Evolutionary conservation across 2,113 vertebrate species (phyloP).

Genomic region (Pangasianodon gigas): DNA sequence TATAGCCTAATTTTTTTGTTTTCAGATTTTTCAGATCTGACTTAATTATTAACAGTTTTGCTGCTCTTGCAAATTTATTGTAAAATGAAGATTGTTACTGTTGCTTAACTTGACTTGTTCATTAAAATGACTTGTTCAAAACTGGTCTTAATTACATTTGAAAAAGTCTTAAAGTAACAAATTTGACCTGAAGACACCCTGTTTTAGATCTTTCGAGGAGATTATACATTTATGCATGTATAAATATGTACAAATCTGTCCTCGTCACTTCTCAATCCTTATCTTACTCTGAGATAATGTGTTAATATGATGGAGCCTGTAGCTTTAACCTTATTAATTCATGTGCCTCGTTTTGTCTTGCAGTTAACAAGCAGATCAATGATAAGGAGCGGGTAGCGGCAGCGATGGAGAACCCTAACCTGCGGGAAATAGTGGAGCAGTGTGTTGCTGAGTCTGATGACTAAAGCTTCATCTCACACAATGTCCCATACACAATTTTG

Average conservation of each 20-base stretch:
- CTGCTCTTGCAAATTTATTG: neutral
- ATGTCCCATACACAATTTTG: neutral
- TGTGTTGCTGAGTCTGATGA: slow-evolving; percentile 91
- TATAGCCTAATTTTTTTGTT: neutral
- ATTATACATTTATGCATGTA: neutral
- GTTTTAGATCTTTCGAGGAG: neutral
- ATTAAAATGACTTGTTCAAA: neutral
- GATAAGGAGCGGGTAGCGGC: slow-evolving; percentile 98
- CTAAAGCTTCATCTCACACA: slow-evolving; percentile 52
- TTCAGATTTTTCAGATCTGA: neutral
- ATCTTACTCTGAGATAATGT: neutral
- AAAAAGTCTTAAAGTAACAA: neutral
- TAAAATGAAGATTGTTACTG: neutral
- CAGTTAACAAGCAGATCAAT: slow-evolving; percentile 99
- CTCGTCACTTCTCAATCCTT: neutral
- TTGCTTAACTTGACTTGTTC: neutral
- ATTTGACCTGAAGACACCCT: neutral
- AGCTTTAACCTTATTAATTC: neutral
- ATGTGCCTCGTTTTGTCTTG: slow-evolving; percentile 22
- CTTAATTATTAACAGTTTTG: neutral
- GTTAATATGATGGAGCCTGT: slow-evolving; percentile 4
- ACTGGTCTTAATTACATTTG: neutral
- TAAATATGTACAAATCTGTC: neutral
- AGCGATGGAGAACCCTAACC: slow-evolving; percentile 94
- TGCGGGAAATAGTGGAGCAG: slow-evolving; percentile 94